Base-by-base conservation (phyloP, 1,140 invertebrate genomes). In the Lethrus apterus region DNA sequence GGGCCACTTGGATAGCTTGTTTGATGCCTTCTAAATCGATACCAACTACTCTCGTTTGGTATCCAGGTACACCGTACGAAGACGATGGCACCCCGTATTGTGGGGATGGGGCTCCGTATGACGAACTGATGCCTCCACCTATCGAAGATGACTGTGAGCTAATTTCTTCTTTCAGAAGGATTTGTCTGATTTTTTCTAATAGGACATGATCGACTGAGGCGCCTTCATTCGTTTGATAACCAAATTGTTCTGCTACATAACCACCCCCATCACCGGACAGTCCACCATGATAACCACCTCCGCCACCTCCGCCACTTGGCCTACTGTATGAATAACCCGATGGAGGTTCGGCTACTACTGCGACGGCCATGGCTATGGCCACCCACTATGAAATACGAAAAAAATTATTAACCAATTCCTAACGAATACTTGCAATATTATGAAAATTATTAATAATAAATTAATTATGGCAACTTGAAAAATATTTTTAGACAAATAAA, bases 171-270 rank as follows among this genome's bases (percentile, higher is more conserved):
- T 83, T 84, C 48, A 88, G 70, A 35, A 89, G 73, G 60, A 89
- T 86, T 66, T 86, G 78, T 54, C 83, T 80, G 56, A 89, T 81
- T 64, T 88, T 83, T 61, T 87, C 83, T 40, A 89, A 71, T 42
- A 89, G 75, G 48, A 79, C 76, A 29, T 76, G 75, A 67, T 89
- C 85, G 33, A 89, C 83, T 65, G 80, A 77, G 55, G 82, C 80
- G 34, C 86, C 86, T 62, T 89, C 86, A 50, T 73, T 81, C 40
- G 79, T 81, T 54, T 83, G 81, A 61, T 78, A 77, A 41, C 84
- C 84, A 33, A 77, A 71, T 13, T 82, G 79, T 1, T 86, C 84
- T 30, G 79, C 74, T 48, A 73, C 73, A 70, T 84, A 87, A 40
- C 82, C 79, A 26, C 83, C 84, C 8, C 83, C 80, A 40, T 81